phyloP scores from a whole-genome alignment of 2,113 vertebrate species.

The Cheilinus undulatus region DNA sequence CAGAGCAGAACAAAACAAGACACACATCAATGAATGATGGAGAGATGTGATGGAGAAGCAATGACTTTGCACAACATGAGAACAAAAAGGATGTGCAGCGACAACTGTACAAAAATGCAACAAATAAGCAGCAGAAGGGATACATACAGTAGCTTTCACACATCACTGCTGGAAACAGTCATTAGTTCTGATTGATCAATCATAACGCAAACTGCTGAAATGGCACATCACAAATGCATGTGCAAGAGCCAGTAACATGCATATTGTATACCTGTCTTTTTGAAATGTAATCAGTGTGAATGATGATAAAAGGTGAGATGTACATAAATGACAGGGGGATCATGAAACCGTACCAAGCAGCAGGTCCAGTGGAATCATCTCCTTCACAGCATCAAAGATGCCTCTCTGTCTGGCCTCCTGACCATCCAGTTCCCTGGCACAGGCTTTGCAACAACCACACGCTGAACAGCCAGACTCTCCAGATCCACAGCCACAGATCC shows the following conservation, averaged over 20 bases:
- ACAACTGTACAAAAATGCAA: conserved; percentile 33
- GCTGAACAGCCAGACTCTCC: conserved; percentile 97
- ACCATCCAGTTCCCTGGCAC: conserved; percentile 96
- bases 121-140: conserved; percentile 31
- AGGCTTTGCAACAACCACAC: conserved; percentile 98
- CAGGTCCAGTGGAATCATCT: conserved; percentile 99
- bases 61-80: conserved; percentile 53
- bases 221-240: not conserved
- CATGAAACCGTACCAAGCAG: conserved; percentile 88
- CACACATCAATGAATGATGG: conserved; percentile 80
- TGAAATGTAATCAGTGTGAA: conserved; percentile 20
- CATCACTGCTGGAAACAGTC: not conserved
- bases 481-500: conserved; percentile 98
- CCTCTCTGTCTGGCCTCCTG: conserved; percentile 97
- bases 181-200: not conserved
- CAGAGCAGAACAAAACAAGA: conserved; percentile 78
- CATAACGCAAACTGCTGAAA: not conserved
- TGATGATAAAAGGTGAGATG: not conserved
- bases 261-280: not conserved
- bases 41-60: conserved; percentile 68
- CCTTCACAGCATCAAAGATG: conserved; percentile 98
- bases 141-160: not conserved
- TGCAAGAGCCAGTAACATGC: conserved; percentile 19
- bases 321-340: not conserved
- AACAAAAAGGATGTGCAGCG: conserved; percentile 29